Base-by-base conservation (phyloP, 1,140 invertebrate genomes). In the Pachypeltis micranthus region DNA sequence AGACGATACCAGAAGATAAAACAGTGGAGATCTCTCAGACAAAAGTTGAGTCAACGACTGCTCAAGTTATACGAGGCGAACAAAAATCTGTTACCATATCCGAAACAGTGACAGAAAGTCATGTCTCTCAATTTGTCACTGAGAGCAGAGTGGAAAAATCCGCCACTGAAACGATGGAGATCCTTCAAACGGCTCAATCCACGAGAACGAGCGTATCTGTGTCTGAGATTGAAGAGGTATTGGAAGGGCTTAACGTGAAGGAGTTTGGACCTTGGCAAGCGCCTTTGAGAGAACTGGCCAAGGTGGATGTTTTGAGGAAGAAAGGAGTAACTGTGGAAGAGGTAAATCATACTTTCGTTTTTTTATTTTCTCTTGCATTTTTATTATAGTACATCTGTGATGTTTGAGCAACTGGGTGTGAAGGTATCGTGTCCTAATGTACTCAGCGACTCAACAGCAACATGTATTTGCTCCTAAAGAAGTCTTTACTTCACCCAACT, bases 241-340 rank as follows among this genome's bases (percentile, higher is more conserved):
- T 91, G 64, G 81, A 90, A 69, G 75, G 83, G 0, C 78, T 90
- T 4, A 82, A 85, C 65, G 85, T 81, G 0, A 84, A 82, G 68
- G 86, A 90, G 69, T 91, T 91, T 74, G 87, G 87, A 0, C 81
- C 83, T 14, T 88, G 86, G 19, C 84, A 90, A 75, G 79, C 79
- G 25, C 87, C 88, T 1, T 74, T 91, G 51, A 74, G 85, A 61
- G 89, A 92, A 77, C 74, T 92, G 29, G 88, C 88, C 1, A 87
- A 86, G 47, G 87, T 92, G 63, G 86, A 87, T 25, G 84, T 85
- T 68, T 76, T 91, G 63, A 73, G 90, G 24, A 79, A 82, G 44
- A 83, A 84, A 68, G 90, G 89, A 57, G 79, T 90, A 21, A 81
- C 83, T 7, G 83, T 84, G 12, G 83, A 83, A 70, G 83, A 91